Evolutionary conservation across 2,113 vertebrate species (phyloP).

Genomic region (Marcusenius ussheri): DNA sequence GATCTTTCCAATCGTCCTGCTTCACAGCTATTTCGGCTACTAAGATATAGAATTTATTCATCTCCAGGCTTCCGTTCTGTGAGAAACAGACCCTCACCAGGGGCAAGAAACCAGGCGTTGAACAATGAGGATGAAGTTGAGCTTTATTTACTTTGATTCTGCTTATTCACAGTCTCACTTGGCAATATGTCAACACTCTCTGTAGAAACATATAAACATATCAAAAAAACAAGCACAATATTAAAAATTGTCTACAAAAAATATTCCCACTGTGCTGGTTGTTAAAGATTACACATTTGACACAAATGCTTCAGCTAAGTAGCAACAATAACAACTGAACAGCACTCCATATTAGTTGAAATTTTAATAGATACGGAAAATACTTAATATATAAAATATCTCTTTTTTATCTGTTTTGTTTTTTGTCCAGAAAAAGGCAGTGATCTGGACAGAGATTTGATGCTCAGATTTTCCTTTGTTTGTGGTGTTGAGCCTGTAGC

Average conservation of each 20-base stretch:
- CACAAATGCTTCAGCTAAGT: conserved; percentile 6
- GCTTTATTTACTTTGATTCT: conserved; percentile 12
- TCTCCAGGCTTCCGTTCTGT: not conserved
- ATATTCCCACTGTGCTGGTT: conserved; percentile 20
- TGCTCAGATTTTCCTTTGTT: not conserved
- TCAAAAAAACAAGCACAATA: conserved; percentile 26
- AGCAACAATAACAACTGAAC: conserved; percentile 4
- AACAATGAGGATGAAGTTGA: not conserved
- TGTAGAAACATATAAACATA: conserved; percentile 46
- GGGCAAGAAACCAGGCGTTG: not conserved
- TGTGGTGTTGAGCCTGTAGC: not conserved
- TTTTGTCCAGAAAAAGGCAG: conserved; percentile 17
- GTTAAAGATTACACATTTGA: not conserved
- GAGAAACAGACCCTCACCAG: not conserved
- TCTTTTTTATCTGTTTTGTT: conserved; percentile 12
- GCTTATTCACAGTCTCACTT: not conserved
- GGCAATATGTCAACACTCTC: conserved; percentile 47
- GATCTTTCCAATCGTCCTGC: not conserved
- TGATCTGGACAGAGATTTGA: not conserved
- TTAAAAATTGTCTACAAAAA: conserved; percentile 39
- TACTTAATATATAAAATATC: conserved; percentile 22
- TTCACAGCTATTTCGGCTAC: not conserved
- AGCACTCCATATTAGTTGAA: not conserved
- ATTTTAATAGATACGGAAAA: conserved; percentile 13
- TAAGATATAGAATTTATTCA: not conserved